Evolutionary conservation across 2,888 invertebrate species (phyloP).

Genomic region (Drosophila mimica): DNA sequence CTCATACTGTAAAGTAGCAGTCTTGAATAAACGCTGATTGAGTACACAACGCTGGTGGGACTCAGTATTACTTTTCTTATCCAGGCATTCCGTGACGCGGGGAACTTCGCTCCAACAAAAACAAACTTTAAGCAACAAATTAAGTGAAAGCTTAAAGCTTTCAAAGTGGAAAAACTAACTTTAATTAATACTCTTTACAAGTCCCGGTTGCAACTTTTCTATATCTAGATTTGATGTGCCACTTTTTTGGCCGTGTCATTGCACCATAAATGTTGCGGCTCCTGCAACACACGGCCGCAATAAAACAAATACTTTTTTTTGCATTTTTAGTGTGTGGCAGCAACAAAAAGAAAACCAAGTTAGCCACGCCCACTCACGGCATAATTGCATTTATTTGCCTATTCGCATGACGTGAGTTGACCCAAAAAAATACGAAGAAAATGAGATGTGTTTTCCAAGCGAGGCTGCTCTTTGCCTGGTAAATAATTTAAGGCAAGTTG

Average conservation of each 20-base stretch:
- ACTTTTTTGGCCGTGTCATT: slow-evolving; percentile 34
- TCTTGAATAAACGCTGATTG: too few relatives aligned
- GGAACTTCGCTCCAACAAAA: too few relatives aligned
- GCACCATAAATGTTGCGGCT: slow-evolving; percentile 21
- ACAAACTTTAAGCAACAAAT: neutral
- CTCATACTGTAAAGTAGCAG: too few relatives aligned
- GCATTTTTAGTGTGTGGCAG: slow-evolving; percentile 19
- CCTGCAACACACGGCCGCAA: slow-evolving; percentile 59
- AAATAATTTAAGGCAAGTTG: slow-evolving; percentile 32
- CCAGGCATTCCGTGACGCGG: too few relatives aligned
- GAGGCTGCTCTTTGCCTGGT: slow-evolving; percentile 8
- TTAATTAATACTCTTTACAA: neutral
- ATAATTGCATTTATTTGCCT: slow-evolving; percentile 65
- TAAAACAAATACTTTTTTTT: slow-evolving; percentile 23
- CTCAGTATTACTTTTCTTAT: too few relatives aligned
- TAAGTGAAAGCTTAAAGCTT: too few relatives aligned
- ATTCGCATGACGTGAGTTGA: slow-evolving; percentile 45
- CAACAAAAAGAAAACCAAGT: slow-evolving; percentile 21
- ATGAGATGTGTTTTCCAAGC: slow-evolving; percentile 24
- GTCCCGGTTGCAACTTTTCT: neutral
- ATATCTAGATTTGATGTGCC: neutral
- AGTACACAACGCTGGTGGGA: too few relatives aligned
- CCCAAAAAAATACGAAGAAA: slow-evolving; percentile 30
- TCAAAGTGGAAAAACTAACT: neutral
- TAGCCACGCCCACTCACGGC: slow-evolving; percentile 63